Percentiles rank a stretch among this genome's conserved stretches.
phyloP scores from a whole-genome alignment of 2,113 vertebrate genomes.

The Prionailurus viverrinus region DNA sequence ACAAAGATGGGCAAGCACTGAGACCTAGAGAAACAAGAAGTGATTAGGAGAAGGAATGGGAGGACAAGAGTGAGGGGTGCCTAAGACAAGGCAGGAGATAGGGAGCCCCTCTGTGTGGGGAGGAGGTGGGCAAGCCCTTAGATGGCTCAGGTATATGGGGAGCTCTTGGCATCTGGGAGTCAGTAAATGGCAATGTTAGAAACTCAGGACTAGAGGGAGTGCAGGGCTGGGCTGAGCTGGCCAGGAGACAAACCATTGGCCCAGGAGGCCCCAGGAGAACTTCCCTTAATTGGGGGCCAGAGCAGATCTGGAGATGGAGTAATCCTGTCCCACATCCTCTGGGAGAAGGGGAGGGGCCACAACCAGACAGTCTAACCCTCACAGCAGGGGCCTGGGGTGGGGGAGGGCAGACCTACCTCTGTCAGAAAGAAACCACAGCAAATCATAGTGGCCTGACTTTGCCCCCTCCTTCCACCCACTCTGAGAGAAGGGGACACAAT shows the following conservation, averaged over 20 bases:
- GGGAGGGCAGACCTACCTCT: conserved; percentile 16
- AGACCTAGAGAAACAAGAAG: background rate
- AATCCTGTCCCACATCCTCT: conserved; percentile 68
- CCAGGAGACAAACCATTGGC: background rate
- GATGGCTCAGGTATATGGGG: background rate
- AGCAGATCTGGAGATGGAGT: conserved; percentile 71
- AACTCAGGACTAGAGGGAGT: conserved; percentile 7
- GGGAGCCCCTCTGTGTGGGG: background rate
- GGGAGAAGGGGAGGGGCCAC: conserved; percentile 62
- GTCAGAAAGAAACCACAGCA: conserved; percentile 58
- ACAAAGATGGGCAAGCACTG: background rate
- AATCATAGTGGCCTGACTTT: conserved; percentile 53
- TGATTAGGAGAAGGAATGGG: background rate
- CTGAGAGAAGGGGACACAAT: conserved; percentile 42
- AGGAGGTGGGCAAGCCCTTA: background rate
- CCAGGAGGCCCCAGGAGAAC: conserved; percentile 53
- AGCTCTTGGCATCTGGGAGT: background rate
- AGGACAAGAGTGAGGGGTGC: background rate
- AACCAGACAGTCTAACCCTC: background rate
- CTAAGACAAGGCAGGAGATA: background rate
- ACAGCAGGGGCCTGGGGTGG: background rate
- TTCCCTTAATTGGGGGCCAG: conserved; percentile 67
- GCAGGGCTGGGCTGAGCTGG: background rate
- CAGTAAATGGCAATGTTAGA: conserved; percentile 30
- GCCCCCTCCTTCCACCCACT: background rate